phyloP scores from a whole-genome alignment of 2,888 invertebrate genomes.

The Tortrix viridana region DNA sequence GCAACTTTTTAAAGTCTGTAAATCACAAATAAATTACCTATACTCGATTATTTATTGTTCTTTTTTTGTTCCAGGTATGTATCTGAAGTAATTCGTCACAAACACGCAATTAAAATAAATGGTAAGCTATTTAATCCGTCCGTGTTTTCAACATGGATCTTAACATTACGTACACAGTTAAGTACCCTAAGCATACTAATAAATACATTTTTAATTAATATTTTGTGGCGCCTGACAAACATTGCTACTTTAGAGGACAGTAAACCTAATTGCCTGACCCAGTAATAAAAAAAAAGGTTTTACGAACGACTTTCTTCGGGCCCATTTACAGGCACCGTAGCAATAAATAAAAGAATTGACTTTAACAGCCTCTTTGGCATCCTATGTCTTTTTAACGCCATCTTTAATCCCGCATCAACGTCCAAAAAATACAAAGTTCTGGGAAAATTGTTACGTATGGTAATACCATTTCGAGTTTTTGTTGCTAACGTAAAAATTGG shows the following conservation, averaged over 20 bases:
- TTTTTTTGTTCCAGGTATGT: slow-evolving; percentile 19
- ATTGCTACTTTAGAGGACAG: slow-evolving; percentile 18
- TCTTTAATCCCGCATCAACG: slow-evolving; percentile 48
- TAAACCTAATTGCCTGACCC: slow-evolving; percentile 37
- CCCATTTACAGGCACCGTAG: slow-evolving; percentile 29
- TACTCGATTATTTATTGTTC: not conserved
- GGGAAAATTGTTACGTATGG: slow-evolving; percentile 51
- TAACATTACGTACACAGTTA: too few species aligned
- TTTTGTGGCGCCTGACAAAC: slow-evolving; percentile 14
- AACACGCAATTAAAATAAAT: not conserved
- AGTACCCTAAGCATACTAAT: too few species aligned
- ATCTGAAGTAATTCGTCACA: not conserved
- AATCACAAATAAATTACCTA: too few species aligned
- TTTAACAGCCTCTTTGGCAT: slow-evolving; percentile 48
- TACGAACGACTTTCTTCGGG: slow-evolving; percentile 27
- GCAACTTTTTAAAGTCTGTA: too few species aligned
- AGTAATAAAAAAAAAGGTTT: slow-evolving; percentile 36
- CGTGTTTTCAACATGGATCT: too few species aligned
- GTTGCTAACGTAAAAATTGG: slow-evolving; percentile 50
- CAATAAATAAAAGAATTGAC: slow-evolving; percentile 44
- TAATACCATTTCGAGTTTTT: slow-evolving; percentile 49
- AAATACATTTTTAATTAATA: slow-evolving; percentile 13
- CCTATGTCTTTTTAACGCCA: slow-evolving; percentile 48
- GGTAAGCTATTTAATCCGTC: not conserved
- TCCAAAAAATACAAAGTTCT: slow-evolving; percentile 43